These are phyloP conservation scores for Drosophila eohydei DNA, from an alignment of 2,888 invertebrate species.

Conservation along the genomic window DNA sequence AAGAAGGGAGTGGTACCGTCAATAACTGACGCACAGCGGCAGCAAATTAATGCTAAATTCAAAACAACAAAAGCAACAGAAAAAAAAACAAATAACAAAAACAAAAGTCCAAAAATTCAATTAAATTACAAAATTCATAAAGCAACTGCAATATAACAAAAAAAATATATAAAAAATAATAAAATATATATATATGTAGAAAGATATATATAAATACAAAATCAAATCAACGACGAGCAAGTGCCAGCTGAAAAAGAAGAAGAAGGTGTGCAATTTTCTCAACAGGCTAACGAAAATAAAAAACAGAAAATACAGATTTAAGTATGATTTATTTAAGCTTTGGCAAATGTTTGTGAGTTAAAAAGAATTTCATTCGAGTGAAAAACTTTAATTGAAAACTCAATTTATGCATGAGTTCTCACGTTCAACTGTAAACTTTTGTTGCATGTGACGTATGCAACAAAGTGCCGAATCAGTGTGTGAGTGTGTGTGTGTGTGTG, in stretches of 20 bases:
- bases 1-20: slow-evolving; percentile 86
- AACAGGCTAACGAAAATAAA: slow-evolving; percentile 32
- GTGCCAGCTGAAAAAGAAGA: slow-evolving; percentile 12
- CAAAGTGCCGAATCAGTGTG: slow-evolving; percentile 64
- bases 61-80: slow-evolving; percentile 1
- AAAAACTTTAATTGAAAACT: slow-evolving; percentile 47
- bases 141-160: slow-evolving; percentile 40
- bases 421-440: slow-evolving; percentile 51
- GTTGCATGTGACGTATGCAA: slow-evolving; percentile 76
- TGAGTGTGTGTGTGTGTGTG: slow-evolving; percentile 13
- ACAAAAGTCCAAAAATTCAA: slow-evolving; percentile 56
- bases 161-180: background rate
- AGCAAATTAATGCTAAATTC: slow-evolving; percentile 70
- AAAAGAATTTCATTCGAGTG: slow-evolving; percentile 14
- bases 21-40: slow-evolving; percentile 85
- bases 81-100: background rate
- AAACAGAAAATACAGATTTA: background rate
- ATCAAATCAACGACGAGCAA: slow-evolving; percentile 34
- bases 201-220: slow-evolving; percentile 16
- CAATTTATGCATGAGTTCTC: slow-evolving; percentile 69
- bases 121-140: slow-evolving; percentile 24
- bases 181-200: slow-evolving; percentile 23
- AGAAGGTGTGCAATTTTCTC: slow-evolving; percentile 54
- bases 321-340: background rate
- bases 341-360: slow-evolving; percentile 10